Conservation (phyloP, 2,113 vertebrate genomes). For the Pholis gunnellus region DNA sequence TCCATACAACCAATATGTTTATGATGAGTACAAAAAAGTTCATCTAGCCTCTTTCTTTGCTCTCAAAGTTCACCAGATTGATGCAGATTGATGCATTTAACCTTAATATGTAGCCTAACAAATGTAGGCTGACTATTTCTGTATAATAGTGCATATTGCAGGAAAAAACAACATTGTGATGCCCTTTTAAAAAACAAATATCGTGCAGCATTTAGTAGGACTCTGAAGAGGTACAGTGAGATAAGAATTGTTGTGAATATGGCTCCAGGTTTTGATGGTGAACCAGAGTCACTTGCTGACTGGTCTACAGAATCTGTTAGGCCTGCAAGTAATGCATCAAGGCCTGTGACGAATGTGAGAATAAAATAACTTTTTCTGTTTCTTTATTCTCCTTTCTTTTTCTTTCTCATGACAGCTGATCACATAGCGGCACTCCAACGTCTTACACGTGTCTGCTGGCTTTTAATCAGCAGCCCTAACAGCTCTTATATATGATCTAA, state of each 20-base stretch:
- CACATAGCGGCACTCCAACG: neutral
- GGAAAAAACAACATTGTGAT: too few relatives aligned
- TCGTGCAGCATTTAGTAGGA: neutral
- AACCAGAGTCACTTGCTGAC: neutral
- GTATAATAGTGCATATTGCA: too few relatives aligned
- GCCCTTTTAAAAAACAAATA: too few relatives aligned
- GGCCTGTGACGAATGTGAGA: neutral
- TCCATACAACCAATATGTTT: neutral
- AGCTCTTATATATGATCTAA: neutral
- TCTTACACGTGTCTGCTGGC: neutral
- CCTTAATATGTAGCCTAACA: too few relatives aligned
- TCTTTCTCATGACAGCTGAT: conserved; percentile 1
- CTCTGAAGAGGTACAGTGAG: neutral
- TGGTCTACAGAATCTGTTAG: neutral
- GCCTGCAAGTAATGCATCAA: neutral
- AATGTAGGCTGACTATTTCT: too few relatives aligned
- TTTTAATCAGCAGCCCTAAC: neutral
- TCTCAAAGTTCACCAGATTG: too few relatives aligned
- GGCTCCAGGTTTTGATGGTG: neutral
- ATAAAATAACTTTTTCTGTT: neutral
- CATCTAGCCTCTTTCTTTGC: too few relatives aligned
- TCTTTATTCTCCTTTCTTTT: neutral
- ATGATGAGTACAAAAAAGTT: neutral
- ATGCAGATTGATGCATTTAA: too few relatives aligned
- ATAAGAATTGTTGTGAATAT: neutral